Base-by-base conservation (phyloP, 2,888 invertebrate genomes). In the Galerucella pusilla region DNA sequence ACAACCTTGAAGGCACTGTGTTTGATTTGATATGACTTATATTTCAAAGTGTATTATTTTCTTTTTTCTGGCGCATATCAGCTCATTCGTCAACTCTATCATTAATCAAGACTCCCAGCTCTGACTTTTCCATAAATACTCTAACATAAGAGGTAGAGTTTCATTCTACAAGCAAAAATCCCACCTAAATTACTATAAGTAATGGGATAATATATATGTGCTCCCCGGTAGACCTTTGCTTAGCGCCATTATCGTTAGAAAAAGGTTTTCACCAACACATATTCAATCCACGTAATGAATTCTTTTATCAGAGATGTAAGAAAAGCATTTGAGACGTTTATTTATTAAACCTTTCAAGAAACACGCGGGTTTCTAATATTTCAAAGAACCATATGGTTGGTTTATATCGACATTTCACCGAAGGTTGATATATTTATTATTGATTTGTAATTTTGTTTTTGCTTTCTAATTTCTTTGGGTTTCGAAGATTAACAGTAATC, bases 251-350 rank as follows among this genome's bases (percentile, higher is more conserved):
- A 52, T 14, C 52, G 52, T 52, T n/a, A 54, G 35, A 46, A 69
- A 63, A 64, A 71, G 63, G 63, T 42, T 71, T 71, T 68, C 59
- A 11, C 35, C 63, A 6, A 64, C 65, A 25, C n/a, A 49, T 28
- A 72, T 72, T 72, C 72, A 60, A 72, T 72, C 52, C 66, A 72
- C 66, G 66, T 72, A 72, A 72, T 72, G 66, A 72, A 72, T 66
- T 72, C 66, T 66, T 72, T 72, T 67, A 72, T 72, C 67, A 60
- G 60, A 72, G 66, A 49, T 59, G 60, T 66, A 60, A 72, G 71
- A 72, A 72, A 72, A 71, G 71, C 57, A 57, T 65, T 71, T 57
- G 65, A 59, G 71, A 71, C 71, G 65, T 71, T 46, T 71, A 71
- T 71, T 65, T 71, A 71, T 71, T 71, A 57, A 64, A 63, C 49